Percentiles rank a stretch among this genome's conserved stretches.
Evolutionary conservation across 2,797 vertebrate species (phyloP).

Genomic region (Anguilla obscura): DNA sequence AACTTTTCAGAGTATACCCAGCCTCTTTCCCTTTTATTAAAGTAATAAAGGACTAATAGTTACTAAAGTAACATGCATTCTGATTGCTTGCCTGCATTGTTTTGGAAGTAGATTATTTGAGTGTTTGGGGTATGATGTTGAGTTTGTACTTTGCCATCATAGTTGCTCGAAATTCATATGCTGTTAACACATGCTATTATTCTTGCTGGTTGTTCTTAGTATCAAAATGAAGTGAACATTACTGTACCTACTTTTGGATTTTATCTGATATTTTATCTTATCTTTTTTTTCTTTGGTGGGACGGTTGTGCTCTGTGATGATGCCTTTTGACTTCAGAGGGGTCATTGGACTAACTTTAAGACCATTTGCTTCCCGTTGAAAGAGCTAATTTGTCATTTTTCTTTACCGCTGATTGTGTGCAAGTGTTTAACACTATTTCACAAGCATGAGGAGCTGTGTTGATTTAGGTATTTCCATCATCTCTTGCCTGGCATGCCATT

Average conservation of each 20-base stretch:
- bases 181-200: neutral
- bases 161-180: neutral
- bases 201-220: neutral
- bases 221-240: neutral
- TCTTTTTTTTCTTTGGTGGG: neutral
- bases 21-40: neutral
- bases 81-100: neutral
- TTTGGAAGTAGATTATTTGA: neutral
- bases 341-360: neutral
- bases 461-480: neutral
- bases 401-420: neutral
- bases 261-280: neutral
- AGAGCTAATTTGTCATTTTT: neutral
- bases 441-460: too few species aligned
- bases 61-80: neutral
- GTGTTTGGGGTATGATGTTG: neutral
- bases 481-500: neutral
- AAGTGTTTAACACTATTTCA: too few species aligned
- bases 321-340: neutral
- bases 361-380: neutral
- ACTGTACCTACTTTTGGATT: neutral
- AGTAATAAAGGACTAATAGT: neutral
- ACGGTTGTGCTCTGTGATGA: neutral
- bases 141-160: neutral
- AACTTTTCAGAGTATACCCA: neutral